phyloP scores from a whole-genome alignment of 1,140 invertebrate species.

The Heliconius hewitsoni region DNA sequence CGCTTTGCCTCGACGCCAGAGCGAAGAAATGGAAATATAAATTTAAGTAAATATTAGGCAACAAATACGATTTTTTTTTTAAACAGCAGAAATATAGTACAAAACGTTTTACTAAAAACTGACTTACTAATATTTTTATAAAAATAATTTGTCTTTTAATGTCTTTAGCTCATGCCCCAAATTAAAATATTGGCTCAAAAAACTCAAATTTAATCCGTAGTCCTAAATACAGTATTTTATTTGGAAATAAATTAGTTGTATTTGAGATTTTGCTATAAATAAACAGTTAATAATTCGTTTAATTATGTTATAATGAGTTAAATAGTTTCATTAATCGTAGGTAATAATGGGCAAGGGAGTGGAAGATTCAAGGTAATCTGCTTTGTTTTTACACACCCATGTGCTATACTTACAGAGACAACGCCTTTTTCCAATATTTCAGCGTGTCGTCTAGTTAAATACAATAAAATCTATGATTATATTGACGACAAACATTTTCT shows the following conservation, averaged over 20 bases:
- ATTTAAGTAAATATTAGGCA: too few relatives aligned
- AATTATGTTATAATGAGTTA: slow-evolving; percentile 17
- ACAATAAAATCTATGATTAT: neutral
- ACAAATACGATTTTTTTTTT: too few relatives aligned
- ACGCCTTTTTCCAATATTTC: neutral
- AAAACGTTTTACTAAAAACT: too few relatives aligned
- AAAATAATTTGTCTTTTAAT: too few relatives aligned
- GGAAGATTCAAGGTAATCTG: slow-evolving; percentile 45
- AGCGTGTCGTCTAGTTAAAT: neutral
- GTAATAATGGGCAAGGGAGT: slow-evolving; percentile 44
- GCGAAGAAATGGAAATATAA: too few relatives aligned
- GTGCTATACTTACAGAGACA: slow-evolving; percentile 16
- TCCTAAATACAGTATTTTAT: too few relatives aligned
- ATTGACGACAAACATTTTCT: neutral
- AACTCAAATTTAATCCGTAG: too few relatives aligned
- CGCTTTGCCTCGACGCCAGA: too few relatives aligned
- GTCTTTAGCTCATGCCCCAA: too few relatives aligned
- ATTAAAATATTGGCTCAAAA: too few relatives aligned
- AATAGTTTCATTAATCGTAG: slow-evolving; percentile 38
- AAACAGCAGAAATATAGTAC: too few relatives aligned
- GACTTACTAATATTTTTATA: too few relatives aligned
- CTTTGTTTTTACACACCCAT: slow-evolving; percentile 32
- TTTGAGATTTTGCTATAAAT: neutral
- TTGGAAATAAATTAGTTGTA: neutral
- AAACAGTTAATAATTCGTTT: neutral